Conservation (phyloP, 1,140 invertebrate genomes). For the Polypedilum vanderplanki region DNA sequence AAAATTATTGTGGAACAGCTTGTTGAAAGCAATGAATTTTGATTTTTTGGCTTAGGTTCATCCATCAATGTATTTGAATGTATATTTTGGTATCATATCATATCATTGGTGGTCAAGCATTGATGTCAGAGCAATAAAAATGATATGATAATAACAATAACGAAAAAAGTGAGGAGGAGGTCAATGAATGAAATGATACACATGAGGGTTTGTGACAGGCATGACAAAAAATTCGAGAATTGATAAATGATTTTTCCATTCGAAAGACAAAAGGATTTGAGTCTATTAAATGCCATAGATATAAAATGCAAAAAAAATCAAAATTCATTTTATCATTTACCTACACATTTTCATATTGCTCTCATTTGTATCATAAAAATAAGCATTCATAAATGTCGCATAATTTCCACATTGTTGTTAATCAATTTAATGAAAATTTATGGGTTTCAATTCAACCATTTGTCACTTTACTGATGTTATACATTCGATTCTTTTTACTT, state of each 20-base stretch:
- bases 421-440: constrained; percentile 29
- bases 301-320: no score
- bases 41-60: not conserved
- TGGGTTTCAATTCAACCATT: constrained; percentile 22
- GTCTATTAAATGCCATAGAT: no score
- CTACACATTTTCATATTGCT: no score
- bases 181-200: no score
- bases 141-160: constrained; percentile 11
- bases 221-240: no score
- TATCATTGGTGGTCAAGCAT: not conserved
- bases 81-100: not conserved
- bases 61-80: no score
- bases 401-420: constrained; percentile 25
- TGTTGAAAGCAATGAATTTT: constrained; percentile 12
- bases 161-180: not conserved
- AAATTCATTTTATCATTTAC: no score
- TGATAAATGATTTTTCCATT: no score
- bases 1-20: not conserved
- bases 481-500: no score
- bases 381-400: not conserved
- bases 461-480: not conserved
- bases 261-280: no score
- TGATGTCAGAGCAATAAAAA: not conserved
- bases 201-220: no score
- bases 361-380: no score